Evolutionary conservation across 2,113 vertebrate species (phyloP), one percentile per base, ranked within the genome.

Genomic region (Lethenteron reissneri): DNA sequence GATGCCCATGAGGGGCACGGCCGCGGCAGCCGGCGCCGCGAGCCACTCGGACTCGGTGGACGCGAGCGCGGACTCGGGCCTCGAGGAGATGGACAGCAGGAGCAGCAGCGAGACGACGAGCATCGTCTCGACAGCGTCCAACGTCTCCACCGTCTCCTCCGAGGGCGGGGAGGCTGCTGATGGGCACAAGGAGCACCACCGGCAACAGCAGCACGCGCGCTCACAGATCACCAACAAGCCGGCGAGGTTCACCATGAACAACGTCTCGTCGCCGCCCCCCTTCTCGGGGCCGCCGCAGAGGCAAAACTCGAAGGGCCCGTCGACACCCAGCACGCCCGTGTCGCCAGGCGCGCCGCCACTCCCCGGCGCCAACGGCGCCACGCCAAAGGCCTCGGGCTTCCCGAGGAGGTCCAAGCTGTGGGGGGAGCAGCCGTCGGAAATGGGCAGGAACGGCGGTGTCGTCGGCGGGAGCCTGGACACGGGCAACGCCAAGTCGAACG

Each of bases 51-150:
- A 96, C 77, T 84, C 82, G 72, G 82, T 85, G 56, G 90, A 94
- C 56, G 81, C 83, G 0, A 80, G 92, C 70, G 81, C 84, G 1
- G 91, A 99, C 81, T 97, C 89, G 1, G 89, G 92, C 75, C 90
- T 94, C 9, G 89, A 95, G 78, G 92, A 95, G 82, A 85, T 81
- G 1, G 91, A 95, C 79, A 94, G 90, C 75, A 84, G 91, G 72
- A 91, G 88, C 76, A 85, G 88, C 77, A 90, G 89, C 56, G 94
- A 99, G 81, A 90, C 88, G 76, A 97, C 90, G 82, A 97, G 91
- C 87, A 95, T 90, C 77, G 83, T 97, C 76, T 96, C 94, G 81
- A 88, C 88, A 0, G 84, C 89, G 81, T 90, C 86, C 77, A 96
- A 89, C 79, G 88, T 94, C 82, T 99, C 90, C 78, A 95, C 91